These are phyloP conservation scores for rat (Rattus norvegicus) DNA, from an alignment of 2,113 vertebrate genomes.

Conservation along the genomic window DNA sequence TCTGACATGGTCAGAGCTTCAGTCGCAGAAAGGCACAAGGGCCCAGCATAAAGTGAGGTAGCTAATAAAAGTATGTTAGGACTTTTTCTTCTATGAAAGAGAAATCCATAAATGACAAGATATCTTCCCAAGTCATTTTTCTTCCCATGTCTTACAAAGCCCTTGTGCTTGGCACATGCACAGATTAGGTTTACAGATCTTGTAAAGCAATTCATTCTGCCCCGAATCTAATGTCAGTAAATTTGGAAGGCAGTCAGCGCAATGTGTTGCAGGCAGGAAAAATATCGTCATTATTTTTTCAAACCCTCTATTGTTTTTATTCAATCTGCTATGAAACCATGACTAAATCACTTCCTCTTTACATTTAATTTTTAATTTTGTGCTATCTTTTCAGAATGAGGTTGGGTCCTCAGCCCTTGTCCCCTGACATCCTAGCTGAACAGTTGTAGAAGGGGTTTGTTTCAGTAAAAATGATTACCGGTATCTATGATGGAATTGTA, in stretches of 20 bases:
- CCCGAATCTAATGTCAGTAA: constrained; percentile 84
- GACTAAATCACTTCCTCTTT: constrained; percentile 83
- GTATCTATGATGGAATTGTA: constrained; percentile 86
- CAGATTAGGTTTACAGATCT: constrained; percentile 87
- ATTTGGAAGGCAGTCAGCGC: constrained; percentile 88
- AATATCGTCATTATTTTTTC: constrained; percentile 78
- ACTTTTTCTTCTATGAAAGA: constrained; percentile 68
- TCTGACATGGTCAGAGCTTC: constrained; percentile 53
- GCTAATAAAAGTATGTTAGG: constrained; percentile 73
- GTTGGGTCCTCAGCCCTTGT: constrained; percentile 80
- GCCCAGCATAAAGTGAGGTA: constrained; percentile 49
- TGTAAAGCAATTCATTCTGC: constrained; percentile 84
- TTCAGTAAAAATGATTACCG: constrained; percentile 87
- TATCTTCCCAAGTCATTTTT: constrained; percentile 72
- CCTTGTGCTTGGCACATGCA: constrained; percentile 76
- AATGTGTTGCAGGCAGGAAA: constrained; percentile 81
- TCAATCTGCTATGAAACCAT: constrained; percentile 76
- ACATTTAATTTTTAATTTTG: constrained; percentile 87
- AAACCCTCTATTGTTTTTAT: constrained; percentile 82
- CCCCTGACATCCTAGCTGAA: constrained; percentile 79
- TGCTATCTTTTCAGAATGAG: constrained; percentile 74
- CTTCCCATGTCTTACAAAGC: constrained; percentile 67
- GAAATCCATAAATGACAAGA: constrained; percentile 78
- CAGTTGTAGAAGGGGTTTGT: constrained; percentile 78
- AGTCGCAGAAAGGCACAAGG: constrained; percentile 49